Evolutionary conservation across 2,113 vertebrate genomes (phyloP).

Genomic region (Xenopus borealis): DNA sequence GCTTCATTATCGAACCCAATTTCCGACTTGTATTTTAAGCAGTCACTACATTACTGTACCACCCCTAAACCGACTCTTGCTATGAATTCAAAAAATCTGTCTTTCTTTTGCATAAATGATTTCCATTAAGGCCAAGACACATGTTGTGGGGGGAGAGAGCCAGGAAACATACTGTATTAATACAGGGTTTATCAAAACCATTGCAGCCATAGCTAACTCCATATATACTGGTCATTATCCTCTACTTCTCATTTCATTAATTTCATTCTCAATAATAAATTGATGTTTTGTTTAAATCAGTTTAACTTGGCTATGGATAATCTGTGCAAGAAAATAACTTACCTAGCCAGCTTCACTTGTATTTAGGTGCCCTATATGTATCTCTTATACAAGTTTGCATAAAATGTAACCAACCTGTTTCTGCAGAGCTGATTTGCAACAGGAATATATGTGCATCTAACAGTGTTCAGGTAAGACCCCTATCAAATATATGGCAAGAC

Average conservation of each 20-base stretch:
- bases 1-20: conserved; percentile 5
- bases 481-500: too few relatives aligned
- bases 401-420: too few relatives aligned
- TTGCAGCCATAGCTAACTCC: conserved; percentile 17
- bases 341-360: neutral
- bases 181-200: conserved; percentile 40
- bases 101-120: conserved; percentile 20
- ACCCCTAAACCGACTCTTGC: conserved; percentile 10
- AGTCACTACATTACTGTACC: conserved; percentile 1
- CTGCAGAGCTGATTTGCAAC: too few relatives aligned
- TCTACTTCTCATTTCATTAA: conserved; percentile 25
- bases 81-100: conserved; percentile 31
- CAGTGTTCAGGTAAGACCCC: too few relatives aligned
- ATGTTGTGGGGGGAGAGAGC: neutral
- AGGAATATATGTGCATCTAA: too few relatives aligned
- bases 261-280: conserved; percentile 33
- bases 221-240: conserved; percentile 33
- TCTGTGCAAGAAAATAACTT: neutral
- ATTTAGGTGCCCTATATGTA: too few relatives aligned
- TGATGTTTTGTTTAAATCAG: conserved; percentile 33
- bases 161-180: conserved; percentile 32
- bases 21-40: conserved; percentile 21
- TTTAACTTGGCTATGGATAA: conserved; percentile 30
- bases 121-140: neutral
- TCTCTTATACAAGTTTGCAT: too few relatives aligned